These are phyloP conservation scores for Orchestes rusci DNA, from an alignment of 2,888 invertebrate genomes.

Conservation along the genomic window DNA sequence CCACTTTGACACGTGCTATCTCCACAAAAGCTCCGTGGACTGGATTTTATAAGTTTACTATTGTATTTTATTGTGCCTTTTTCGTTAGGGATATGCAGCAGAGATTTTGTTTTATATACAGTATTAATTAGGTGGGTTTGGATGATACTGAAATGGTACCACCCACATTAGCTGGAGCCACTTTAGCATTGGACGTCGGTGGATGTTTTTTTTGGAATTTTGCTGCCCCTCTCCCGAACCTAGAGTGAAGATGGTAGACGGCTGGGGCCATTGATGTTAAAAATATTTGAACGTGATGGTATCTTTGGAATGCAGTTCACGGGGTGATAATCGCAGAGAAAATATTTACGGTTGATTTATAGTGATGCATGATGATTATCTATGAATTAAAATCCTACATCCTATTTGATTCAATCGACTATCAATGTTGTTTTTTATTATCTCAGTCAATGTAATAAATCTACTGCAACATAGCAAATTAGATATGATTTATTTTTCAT, in stretches of 20 bases:
- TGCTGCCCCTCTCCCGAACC: constrained; percentile 1
- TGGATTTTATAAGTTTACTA: constrained; percentile 12
- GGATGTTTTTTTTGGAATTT: constrained; percentile 9
- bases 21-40: constrained; percentile 14
- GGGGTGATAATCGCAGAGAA: too few species aligned
- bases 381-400: too few species aligned
- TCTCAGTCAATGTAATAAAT: too few species aligned
- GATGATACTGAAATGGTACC: constrained; percentile 14
- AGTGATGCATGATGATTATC: too few species aligned
- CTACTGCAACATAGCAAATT: too few species aligned
- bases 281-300: too few species aligned
- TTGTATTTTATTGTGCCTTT: constrained; percentile 17
- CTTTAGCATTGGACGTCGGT: not conserved
- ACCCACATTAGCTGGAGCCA: constrained; percentile 11
- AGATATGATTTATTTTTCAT: too few species aligned
- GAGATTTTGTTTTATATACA: constrained; percentile 20
- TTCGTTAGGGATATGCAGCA: constrained; percentile 17
- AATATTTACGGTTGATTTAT: too few species aligned
- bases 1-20: constrained; percentile 21
- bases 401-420: too few species aligned
- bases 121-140: constrained; percentile 21
- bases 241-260: constrained; percentile 7
- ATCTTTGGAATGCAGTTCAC: too few species aligned
- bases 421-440: too few species aligned
- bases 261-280: not conserved